Base-by-base conservation (phyloP, 2,888 invertebrate species). In the Drosophila mulleri region DNA sequence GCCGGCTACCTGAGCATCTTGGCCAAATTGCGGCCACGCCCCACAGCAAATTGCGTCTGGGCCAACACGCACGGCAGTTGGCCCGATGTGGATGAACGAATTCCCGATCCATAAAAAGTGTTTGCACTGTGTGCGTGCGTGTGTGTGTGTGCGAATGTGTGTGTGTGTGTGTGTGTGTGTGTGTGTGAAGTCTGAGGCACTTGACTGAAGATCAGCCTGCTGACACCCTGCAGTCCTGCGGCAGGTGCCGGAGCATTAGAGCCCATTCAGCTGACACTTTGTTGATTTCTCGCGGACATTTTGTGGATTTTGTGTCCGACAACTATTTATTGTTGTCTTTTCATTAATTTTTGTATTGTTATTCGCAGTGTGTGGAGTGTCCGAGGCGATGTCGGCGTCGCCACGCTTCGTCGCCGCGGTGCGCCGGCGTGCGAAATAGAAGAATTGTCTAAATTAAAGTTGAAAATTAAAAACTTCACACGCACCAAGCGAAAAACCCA, bases 391-490 rank as follows among this genome's bases (percentile, higher is more conserved):
- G 29, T 52, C 11, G 23, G 18, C 32, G 69, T 76, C 69, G 84
- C 68, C 75, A 84, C 82, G 89, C 84, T 84, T 80, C 84, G 85
- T 69, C 89, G 82, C 89, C 67, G 32, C 32, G 75, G 65, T 65
- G 75, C 62, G 74, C 61, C 75, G 62, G 72, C 80, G 81, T 72
- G 70, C 62, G 86, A 80, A 75, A 82, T 70, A 63, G 74, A 78
- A 72, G 89, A 88, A 88, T 86, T 88, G 84, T 88, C 81, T 74
- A 83, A 88, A 86, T 88, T 88, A 88, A 83, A 79, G 89, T 87
- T 81, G 84, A 78, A 88, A 83, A 84, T 84, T 84, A 84, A 84
- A 84, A 84, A 84, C 84, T 84, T 84, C 84, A 84, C 84, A 84
- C 84, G 84, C 89, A 84, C 76, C 70, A 39, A 53, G 61, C 64